Evolutionary conservation across 2,113 vertebrate species (phyloP), one percentile per base, ranked within the genome.

Genomic region (Xiphias gladius): DNA sequence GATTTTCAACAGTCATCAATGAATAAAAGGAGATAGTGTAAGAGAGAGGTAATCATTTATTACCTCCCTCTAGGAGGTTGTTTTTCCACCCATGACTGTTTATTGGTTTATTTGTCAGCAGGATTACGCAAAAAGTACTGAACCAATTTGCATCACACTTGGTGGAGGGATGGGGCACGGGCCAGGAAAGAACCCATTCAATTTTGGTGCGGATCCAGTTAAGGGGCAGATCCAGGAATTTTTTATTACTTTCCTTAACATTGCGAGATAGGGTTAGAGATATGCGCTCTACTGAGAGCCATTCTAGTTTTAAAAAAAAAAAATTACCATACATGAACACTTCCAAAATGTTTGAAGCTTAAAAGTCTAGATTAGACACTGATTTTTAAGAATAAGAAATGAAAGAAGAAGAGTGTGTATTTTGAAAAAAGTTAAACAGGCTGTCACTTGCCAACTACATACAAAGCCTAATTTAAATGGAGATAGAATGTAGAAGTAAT

Each of bases 1-100:
- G 70, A 75, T 86, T 90, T 87, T 80, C 12, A 87, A 67, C 55
- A 75, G 52, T 58, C 66, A 78, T 82, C 80, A 66, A 65, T 57
- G 28, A 79, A 73, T 46, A 70, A 88, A 73, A 32, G 48, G 68
- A 77, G 50, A 73, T 46, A 28, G n/a, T 52, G 43, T 50, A 52
- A 78, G 50, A 70, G 12, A n/a, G n/a, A 50, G 57, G 66, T 3
- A 61, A 22, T 62, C 4, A 13, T 66, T 55, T 73, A 3, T 20
- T 57, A 12, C 16, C 32, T 35, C 32, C 32, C 3, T 6, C 32
- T 4, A 35, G 32, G 32, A 35, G 32, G 3, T 35, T 35, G 6
- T 35, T 3, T 35, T 35, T 35, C 6, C 32, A 35, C 32, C 32
- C 32, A 35, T 35, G 32, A 35, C 32, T 35, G 32, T 35, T 35